Conservation (phyloP, 2,797 vertebrate species). For the Sebastes glaucus region DNA sequence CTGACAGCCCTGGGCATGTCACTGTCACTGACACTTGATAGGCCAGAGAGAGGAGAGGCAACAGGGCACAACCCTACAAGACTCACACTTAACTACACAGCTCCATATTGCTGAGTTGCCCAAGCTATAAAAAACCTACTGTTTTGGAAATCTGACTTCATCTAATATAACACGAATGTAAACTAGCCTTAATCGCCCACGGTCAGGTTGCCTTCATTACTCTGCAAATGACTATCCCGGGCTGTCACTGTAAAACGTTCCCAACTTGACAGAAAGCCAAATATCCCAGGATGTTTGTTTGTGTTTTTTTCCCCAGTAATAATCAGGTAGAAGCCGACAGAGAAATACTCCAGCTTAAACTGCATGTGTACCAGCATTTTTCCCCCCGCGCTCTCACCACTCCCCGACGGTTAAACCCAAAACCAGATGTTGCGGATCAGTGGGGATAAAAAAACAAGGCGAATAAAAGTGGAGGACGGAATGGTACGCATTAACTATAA, state of each 20-base stretch:
- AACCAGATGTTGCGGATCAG: constrained; percentile 84
- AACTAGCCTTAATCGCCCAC: background rate
- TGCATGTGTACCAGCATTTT: constrained; percentile 63
- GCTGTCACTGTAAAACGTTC: constrained; percentile 37
- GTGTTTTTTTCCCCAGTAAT: constrained; percentile 51
- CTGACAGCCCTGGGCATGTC: constrained; percentile 78
- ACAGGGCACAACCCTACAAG: constrained; percentile 42
- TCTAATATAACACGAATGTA: constrained; percentile 9
- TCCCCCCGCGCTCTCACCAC: constrained; percentile 56
- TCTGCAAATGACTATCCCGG: constrained; percentile 22
- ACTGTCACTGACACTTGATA: constrained; percentile 77
- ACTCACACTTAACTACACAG: constrained; percentile 44
- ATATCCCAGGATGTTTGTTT: constrained; percentile 51
- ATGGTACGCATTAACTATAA: constrained; percentile 83
- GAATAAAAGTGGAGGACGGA: constrained; percentile 74
- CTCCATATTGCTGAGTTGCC: constrained; percentile 22
- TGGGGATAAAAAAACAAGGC: constrained; percentile 78
- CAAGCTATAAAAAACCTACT: background rate
- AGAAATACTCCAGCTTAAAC: constrained; percentile 63
- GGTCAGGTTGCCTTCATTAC: constrained; percentile 3
- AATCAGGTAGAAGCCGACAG: constrained; percentile 66
- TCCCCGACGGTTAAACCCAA: constrained; percentile 72
- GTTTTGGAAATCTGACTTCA: constrained; percentile 17
- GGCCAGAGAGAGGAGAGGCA: constrained; percentile 51
- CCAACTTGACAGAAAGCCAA: constrained; percentile 44